These are phyloP conservation scores for Neodontobutis hainanensis DNA, from an alignment of 2,113 vertebrate species.

Conservation along the genomic window DNA sequence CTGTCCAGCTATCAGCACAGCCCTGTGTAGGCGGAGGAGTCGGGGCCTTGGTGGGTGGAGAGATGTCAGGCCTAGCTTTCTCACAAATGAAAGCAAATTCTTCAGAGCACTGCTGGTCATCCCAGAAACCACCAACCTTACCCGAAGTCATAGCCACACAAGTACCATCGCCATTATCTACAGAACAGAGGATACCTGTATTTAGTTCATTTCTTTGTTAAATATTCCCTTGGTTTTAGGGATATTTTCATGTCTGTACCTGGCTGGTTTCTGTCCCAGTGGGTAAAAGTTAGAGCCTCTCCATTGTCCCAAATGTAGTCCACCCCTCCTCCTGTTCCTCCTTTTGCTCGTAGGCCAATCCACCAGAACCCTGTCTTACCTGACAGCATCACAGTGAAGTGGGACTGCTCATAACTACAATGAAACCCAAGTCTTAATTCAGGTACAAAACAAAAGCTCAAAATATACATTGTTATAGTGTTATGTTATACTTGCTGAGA, in stretches of 20 bases:
- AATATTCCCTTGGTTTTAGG: neutral
- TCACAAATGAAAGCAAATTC: conserved; percentile 75
- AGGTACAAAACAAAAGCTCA: neutral
- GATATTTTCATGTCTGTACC: conserved; percentile 45
- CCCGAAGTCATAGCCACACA: conserved; percentile 80
- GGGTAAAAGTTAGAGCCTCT: conserved; percentile 69
- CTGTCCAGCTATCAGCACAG: conserved; percentile 64
- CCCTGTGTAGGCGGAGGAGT: conserved; percentile 63
- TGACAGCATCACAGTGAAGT: conserved; percentile 73
- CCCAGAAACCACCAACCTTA: conserved; percentile 77
- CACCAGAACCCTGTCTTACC: conserved; percentile 75
- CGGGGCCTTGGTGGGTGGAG: conserved; percentile 72
- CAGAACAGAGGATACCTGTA: neutral
- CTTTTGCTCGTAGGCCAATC: conserved; percentile 73
- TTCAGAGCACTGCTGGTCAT: conserved; percentile 69
- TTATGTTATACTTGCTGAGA: neutral
- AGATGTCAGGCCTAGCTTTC: conserved; percentile 71
- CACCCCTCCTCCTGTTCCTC: conserved; percentile 62
- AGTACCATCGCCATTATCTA: conserved; percentile 72
- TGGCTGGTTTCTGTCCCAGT: conserved; percentile 80
- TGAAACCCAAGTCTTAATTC: neutral
- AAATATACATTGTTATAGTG: too few species aligned
- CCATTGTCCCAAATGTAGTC: conserved; percentile 80
- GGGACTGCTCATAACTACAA: conserved; percentile 79
- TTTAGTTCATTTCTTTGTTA: neutral